A percentile compares a stretch with the other conserved stretches of the same genome.
Evolutionary conservation across 2,888 invertebrate species (phyloP).

Genomic region (Stegophylla sp.): DNA sequence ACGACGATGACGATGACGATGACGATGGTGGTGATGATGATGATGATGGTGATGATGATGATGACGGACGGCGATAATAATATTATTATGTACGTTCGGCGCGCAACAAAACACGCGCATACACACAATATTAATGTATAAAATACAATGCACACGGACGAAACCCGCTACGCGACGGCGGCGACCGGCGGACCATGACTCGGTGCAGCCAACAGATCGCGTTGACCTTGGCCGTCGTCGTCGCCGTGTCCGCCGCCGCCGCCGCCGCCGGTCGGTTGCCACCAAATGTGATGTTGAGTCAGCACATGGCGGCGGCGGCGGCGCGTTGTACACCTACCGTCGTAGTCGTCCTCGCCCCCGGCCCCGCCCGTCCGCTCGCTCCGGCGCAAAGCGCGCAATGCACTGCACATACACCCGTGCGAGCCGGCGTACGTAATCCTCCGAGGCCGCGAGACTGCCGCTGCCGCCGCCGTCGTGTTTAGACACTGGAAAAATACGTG

Average conservation of each 20-base stretch:
- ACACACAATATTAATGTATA: neutral
- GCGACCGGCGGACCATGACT: slow-evolving; percentile 49
- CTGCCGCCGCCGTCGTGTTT: slow-evolving; percentile 19
- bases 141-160: neutral
- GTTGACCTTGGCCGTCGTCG: slow-evolving; percentile 53
- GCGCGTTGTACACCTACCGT: neutral
- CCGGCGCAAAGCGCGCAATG: neutral
- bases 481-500: slow-evolving; percentile 56
- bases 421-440: neutral
- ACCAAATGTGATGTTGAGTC: slow-evolving; percentile 58
- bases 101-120: neutral
- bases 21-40: too few species aligned
- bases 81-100: neutral
- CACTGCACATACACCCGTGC: slow-evolving; percentile 1
- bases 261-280: slow-evolving; percentile 38
- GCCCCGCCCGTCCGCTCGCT: neutral
- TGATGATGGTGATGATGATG: too few species aligned
- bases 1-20: too few species aligned
- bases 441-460: neutral
- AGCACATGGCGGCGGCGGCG: slow-evolving; percentile 32
- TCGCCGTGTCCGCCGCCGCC: neutral
- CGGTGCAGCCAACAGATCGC: slow-evolving; percentile 49
- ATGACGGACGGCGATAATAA: too few species aligned
- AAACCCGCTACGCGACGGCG: slow-evolving; percentile 48
- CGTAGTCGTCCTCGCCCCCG: neutral